phyloP scores from a whole-genome alignment of 2,888 invertebrate genomes.

The Eucera pruinosa region DNA sequence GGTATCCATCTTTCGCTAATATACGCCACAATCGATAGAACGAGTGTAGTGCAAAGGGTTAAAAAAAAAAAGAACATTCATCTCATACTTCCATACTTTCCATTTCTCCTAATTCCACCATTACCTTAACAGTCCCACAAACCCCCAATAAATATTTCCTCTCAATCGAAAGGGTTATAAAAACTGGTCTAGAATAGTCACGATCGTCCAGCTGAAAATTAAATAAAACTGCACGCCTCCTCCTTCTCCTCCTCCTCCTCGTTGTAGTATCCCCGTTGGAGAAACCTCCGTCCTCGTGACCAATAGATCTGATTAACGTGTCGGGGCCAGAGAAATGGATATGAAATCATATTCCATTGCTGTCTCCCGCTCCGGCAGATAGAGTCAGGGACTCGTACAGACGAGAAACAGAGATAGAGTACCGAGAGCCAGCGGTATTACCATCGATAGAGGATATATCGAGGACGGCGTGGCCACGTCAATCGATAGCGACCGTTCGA shows the following conservation, averaged over 20 bases:
- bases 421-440: slow-evolving; percentile 50
- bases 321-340: slow-evolving; percentile 54
- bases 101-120: too few relatives aligned
- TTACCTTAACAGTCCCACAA: too few relatives aligned
- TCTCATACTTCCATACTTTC: too few relatives aligned
- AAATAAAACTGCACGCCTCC: too few relatives aligned
- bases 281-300: slow-evolving; percentile 51
- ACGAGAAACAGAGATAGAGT: slow-evolving; percentile 5
- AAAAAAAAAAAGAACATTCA: too few relatives aligned
- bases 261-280: background rate
- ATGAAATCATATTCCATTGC: slow-evolving; percentile 56
- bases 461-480: slow-evolving; percentile 70
- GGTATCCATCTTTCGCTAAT: too few relatives aligned
- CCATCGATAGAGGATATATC: slow-evolving; percentile 64
- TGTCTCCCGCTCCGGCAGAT: slow-evolving; percentile 37
- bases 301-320: slow-evolving; percentile 59
- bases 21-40: too few relatives aligned
- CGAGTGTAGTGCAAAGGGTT: too few relatives aligned
- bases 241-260: too few relatives aligned
- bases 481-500: slow-evolving; percentile 71
- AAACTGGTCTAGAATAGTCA: slow-evolving; percentile 17
- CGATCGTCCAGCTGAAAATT: slow-evolving; percentile 46
- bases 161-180: too few relatives aligned
- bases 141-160: too few relatives aligned
- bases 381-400: background rate